A percentile compares a stretch with the other conserved stretches of the same genome.
phyloP scores from a whole-genome alignment of 2,888 invertebrate species.

The Hypolimnas misippus region DNA sequence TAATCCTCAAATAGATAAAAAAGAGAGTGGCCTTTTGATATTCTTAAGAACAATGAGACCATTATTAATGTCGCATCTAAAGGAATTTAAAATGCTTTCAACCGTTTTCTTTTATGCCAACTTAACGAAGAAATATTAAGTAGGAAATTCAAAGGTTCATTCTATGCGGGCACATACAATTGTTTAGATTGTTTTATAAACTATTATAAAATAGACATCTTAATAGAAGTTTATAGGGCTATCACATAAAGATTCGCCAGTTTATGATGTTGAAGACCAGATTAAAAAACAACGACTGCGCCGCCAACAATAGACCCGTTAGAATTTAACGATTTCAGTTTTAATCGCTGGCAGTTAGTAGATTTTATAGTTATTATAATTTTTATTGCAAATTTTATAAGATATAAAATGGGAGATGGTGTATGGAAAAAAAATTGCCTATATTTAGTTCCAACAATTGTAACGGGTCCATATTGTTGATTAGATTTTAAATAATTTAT shows the following conservation, averaged over 20 bases:
- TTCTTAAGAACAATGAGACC: conserved; percentile 21
- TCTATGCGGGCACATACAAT: conserved; percentile 42
- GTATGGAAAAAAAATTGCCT: background rate
- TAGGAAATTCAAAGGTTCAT: conserved; percentile 29
- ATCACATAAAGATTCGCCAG: conserved; percentile 33
- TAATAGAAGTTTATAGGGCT: conserved; percentile 34
- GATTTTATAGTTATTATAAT: background rate
- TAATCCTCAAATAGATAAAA: conserved; percentile 17
- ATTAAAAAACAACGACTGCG: conserved; percentile 31
- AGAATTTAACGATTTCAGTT: conserved; percentile 35
- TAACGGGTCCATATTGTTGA: background rate
- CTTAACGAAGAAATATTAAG: conserved; percentile 27
- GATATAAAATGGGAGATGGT: background rate
- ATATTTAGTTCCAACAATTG: background rate
- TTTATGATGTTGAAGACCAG: conserved; percentile 9
- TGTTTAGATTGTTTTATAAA: conserved; percentile 24
- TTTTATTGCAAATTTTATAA: background rate
- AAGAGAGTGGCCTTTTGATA: conserved; percentile 18
- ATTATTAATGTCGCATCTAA: conserved; percentile 21
- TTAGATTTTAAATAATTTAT: background rate
- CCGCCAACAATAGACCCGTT: conserved; percentile 35
- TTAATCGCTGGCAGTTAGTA: conserved; percentile 13
- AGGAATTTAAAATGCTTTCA: conserved; percentile 29
- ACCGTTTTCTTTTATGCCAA: conserved; percentile 23
- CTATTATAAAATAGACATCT: conserved; percentile 30